Base-by-base conservation (phyloP, 2,797 vertebrate species). In the Ambastaia sidthimunki region DNA sequence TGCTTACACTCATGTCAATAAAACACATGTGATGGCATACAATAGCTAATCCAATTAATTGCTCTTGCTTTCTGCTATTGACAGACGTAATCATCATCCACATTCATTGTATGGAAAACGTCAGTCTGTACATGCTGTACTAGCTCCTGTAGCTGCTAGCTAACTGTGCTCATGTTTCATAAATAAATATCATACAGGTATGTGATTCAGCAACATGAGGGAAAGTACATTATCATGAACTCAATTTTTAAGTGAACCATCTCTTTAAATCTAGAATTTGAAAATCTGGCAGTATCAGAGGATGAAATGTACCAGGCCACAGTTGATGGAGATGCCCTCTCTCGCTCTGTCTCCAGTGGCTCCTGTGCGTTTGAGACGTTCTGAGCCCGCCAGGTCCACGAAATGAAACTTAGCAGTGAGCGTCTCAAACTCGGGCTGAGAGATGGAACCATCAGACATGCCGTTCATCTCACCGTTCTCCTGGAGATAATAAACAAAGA, bases 301-400 rank as follows among this genome's bases (percentile, higher is more conserved):
- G 9, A 37, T 63, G 7, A 18, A 34, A n/a, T 82, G 0, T 93
- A 99, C 98, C 96, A 99, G 94, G 79, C 98, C 98, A 52, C 0
- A 99, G 91, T 99, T 99, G 88, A 99, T 99, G 65, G 97, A 98
- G 91, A 99, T 99, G 84, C 98, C 98, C 82, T 99, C 98, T 9
- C 96, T 95, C 0, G 97, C 98, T 81, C 97, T 88, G 78, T 98
- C 97, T 47, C 98, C 97, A 0, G 97, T 99, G 3, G 97, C 97
- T 0, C 98, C 97, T 0, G 97, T 99, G 44, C 98, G 92, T 85
- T 99, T 99, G 80, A 99, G 94, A 59, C 98, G 92, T 92, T 99
- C 98, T 0, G 98, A 99, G 65, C 98, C 98, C 0, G 98, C 98
- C 90, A 99, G 91, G 89, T 99, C 98, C 82, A 99, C 98, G 1